Percentiles rank a stretch among this genome's conserved stretches.
These are phyloP conservation scores for Gallinago stenura DNA, from an alignment of 2,797 vertebrate species.

Conservation along the genomic window DNA sequence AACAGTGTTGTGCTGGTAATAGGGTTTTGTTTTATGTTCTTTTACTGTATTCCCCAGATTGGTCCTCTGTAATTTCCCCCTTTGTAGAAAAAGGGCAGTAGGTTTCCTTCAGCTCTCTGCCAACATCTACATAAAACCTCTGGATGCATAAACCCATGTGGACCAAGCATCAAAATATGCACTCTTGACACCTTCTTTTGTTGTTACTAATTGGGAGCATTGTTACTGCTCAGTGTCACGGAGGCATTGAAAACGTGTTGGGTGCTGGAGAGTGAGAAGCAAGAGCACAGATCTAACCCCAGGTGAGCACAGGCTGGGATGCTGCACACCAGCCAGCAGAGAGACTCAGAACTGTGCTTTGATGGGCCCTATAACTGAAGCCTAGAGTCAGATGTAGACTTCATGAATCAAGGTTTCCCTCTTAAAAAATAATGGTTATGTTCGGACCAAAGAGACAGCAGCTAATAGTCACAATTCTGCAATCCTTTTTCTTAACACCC, in stretches of 20 bases:
- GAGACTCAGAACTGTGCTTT: neutral
- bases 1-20: neutral
- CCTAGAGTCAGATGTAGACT: neutral
- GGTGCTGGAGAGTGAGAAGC: neutral
- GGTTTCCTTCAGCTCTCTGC: neutral
- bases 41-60: neutral
- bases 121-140: neutral
- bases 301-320: neutral
- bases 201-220: neutral
- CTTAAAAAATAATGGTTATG: neutral
- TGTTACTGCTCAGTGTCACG: neutral
- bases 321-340: rapidly evolving
- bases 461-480: neutral
- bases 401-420: neutral
- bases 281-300: neutral
- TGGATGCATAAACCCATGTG: neutral
- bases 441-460: neutral
- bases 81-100: neutral
- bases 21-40: neutral
- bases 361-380: neutral
- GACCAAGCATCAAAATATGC: neutral
- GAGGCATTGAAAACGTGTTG: neutral
- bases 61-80: neutral
- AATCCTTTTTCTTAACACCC: neutral
- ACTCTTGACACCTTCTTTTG: neutral